Evolutionary conservation across 2,113 vertebrate species (phyloP), one percentile per base, ranked within the genome.

Genomic region (Myodes glareolus): DNA sequence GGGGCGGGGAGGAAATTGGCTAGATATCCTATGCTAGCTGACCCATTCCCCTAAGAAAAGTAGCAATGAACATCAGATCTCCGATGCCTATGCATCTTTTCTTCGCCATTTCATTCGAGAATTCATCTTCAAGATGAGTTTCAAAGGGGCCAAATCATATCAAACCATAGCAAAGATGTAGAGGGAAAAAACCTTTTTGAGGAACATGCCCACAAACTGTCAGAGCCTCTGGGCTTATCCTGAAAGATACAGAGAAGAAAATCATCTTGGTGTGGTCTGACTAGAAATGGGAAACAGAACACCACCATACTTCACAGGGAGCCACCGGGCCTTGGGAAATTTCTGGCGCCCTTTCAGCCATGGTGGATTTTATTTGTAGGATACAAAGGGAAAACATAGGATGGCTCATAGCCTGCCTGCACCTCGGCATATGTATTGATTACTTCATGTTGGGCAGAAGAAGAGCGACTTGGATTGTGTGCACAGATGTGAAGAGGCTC

Each of bases 111-210:
- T 85, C 70, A 92, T 4, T 9, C 1, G 39, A 42, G 68, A 85
- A 76, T 76, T 75, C 65, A 47, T n/a, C 23, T 47, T 75, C 31
- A 47, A 47, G 45, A 47, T 47, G 45, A 47, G 45, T 47, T 47
- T 47, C 45, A 47, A 47, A 47, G 45, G 45, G 45, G 45, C 45
- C 45, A 47, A 47, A 39, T 85, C 27, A 77, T 29, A n/a, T 52
- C 45, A 77, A n/a, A 92, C 6, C 17, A 67, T 23, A 63, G 52
- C 39, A 98, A 97, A 31, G 98, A 99, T 84, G 98, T 98, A 95
- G 98, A 98, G 84, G 92, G n/a, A 92, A 97, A 96, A 98, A 98
- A 84, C 98, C 98, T 0, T 99, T 99, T 98, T 99, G 98, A 47
- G 45, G 45, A 47, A 6, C 45, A 47, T 98, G 97, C 98, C 99